Evolutionary conservation across 2,888 invertebrate species (phyloP).

Genomic region (Heliconius charithonia): DNA sequence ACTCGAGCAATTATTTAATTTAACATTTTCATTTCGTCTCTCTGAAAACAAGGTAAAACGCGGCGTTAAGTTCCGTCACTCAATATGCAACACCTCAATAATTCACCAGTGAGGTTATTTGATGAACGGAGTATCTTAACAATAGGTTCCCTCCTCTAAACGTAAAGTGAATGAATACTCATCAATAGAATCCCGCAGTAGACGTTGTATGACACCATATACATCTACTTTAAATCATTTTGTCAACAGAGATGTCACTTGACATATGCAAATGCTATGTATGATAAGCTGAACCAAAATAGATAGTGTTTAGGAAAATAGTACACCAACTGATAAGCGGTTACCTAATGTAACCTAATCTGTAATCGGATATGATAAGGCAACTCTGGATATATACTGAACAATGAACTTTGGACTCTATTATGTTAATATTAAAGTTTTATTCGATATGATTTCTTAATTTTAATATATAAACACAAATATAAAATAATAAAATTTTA

Average conservation of each 20-base stretch:
- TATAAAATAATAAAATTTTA: too few species aligned
- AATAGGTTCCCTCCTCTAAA: too few species aligned
- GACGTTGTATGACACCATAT: not conserved
- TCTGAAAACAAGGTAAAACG: too few species aligned
- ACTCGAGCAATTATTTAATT: too few species aligned
- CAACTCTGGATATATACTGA: conserved; percentile 28
- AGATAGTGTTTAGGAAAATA: conserved; percentile 46
- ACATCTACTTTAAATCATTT: conserved; percentile 15
- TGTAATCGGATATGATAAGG: conserved; percentile 55
- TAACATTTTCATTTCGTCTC: too few species aligned
- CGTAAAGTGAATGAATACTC: too few species aligned
- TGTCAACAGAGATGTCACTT: conserved; percentile 29
- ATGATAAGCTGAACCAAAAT: conserved; percentile 43
- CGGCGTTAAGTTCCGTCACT: too few species aligned
- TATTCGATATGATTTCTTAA: not conserved
- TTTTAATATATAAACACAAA: too few species aligned
- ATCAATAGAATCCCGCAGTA: too few species aligned
- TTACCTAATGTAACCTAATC: conserved; percentile 54
- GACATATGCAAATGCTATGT: conserved; percentile 39
- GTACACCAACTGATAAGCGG: conserved; percentile 49
- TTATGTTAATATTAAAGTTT: conserved; percentile 16
- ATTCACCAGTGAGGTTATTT: too few species aligned
- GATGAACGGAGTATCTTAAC: too few species aligned
- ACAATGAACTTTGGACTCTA: conserved; percentile 27
- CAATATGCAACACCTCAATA: too few species aligned